Percentiles rank a stretch among this genome's conserved stretches.
phyloP scores from a whole-genome alignment of 2,113 vertebrate species.

The Australoheros scitulus region DNA sequence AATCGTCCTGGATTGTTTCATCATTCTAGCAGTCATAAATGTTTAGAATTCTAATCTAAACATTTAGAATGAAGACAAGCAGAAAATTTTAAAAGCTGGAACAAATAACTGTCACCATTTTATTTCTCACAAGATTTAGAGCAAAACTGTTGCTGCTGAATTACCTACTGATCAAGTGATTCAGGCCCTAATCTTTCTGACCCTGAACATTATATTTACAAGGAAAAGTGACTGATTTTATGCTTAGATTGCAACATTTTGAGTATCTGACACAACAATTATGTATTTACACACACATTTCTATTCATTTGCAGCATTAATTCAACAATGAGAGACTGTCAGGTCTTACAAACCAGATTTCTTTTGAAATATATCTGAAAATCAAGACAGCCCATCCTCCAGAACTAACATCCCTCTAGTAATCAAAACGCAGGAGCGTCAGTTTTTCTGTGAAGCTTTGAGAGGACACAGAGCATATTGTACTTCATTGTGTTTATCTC shows the following conservation, averaged over 20 bases:
- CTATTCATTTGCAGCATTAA: background rate
- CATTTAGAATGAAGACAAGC: background rate
- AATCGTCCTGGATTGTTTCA: background rate
- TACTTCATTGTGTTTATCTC: background rate
- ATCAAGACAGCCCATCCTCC: background rate
- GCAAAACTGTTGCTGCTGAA: background rate
- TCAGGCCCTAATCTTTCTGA: no score
- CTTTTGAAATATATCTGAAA: background rate
- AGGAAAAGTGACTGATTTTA: background rate
- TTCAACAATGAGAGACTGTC: background rate
- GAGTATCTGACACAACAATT: background rate
- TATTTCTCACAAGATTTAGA: background rate
- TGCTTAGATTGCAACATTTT: accelerated
- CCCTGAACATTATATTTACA: background rate
- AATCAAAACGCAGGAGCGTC: background rate
- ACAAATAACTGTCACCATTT: background rate
- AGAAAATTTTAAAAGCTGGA: background rate
- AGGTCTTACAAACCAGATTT: background rate
- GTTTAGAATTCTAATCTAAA: no score
- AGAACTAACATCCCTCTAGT: background rate
- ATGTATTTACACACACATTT: background rate
- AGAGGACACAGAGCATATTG: background rate
- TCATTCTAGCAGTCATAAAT: background rate
- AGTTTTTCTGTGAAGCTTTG: background rate
- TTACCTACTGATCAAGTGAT: background rate